Evolutionary conservation across 2,888 invertebrate species (phyloP).

Genomic region (Pseudococcus longispinus): DNA sequence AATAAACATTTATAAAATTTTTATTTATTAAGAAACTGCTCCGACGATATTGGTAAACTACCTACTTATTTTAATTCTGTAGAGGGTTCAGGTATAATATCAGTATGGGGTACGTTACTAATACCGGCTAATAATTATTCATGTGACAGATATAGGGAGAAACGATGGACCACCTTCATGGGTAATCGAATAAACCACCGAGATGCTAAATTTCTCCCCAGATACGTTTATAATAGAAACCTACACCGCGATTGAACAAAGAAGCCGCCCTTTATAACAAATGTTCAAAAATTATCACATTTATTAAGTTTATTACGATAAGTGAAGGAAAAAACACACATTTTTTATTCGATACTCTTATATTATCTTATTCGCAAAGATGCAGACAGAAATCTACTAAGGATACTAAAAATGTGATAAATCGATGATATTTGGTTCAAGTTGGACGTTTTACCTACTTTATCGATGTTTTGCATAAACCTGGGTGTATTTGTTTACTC

Average conservation of each 20-base stretch:
- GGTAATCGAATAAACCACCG: background rate
- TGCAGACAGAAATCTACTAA: background rate
- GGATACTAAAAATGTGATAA: background rate
- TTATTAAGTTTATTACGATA: background rate
- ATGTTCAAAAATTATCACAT: background rate
- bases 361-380: background rate
- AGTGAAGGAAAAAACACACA: background rate
- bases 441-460: background rate
- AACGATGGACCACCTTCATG: background rate
- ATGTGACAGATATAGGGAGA: slow-evolving; percentile 2
- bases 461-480: slow-evolving; percentile 16
- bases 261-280: background rate
- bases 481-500: slow-evolving; percentile 38
- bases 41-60: background rate
- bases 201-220: background rate
- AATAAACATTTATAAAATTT: background rate
- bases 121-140: slow-evolving; percentile 6
- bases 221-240: background rate
- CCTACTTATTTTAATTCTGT: background rate
- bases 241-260: background rate
- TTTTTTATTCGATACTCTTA: background rate
- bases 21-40: background rate
- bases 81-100: background rate
- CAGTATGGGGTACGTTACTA: slow-evolving; percentile 11
- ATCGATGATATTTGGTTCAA: background rate